Evolutionary conservation across 2,888 invertebrate species (phyloP), one percentile per base, ranked within the genome.

Genomic region (Melanchra persicariae): DNA sequence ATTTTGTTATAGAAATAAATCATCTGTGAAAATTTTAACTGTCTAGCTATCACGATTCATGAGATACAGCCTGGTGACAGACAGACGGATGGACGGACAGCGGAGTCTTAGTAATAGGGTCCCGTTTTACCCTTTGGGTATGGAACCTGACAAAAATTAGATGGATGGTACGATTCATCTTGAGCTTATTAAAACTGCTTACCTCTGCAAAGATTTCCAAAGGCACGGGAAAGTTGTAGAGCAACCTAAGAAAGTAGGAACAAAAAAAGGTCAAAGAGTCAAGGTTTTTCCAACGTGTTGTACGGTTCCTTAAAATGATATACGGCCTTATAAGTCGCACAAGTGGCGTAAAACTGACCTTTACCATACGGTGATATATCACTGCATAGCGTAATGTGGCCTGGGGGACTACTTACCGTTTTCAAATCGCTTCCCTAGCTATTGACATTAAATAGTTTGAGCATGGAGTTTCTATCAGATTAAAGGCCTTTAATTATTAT

Each of bases 371-470:
- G 64, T 65, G 71, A 83, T 83, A 84, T 79, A 76, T 83, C 79
- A 84, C 69, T 62, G 52, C 60, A 62, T 66, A 62, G 71, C 54
- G 67, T 85, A 80, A 85, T 83, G 70, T 57, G 74, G n/a, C 83
- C 80, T 83, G 69, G 58, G 83, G 85, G 83, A 85, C 71, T 79
- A 82, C 80, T 85, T 74, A 82, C 74, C 74, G 74, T 60, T 83
- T 85, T 71, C 80, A 69, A 79, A 83, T 74, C 77, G 77, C 66
- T 79, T 69, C 67, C 57, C 64, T 58, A 54, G 55, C 69, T 65
- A 67, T 74, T 83, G 83, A 82, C 80, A 83, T 82, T 71, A 30
- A 51, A 57, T 79, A 63, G 55, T 69, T 76, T 57, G 54, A 10
- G 40, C 66, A 47, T 64, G 51, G n/a, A 30, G 49, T 51, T 30